Base-by-base conservation (phyloP, 2,113 vertebrate genomes). In the Tympanuchus pallidicinctus region DNA sequence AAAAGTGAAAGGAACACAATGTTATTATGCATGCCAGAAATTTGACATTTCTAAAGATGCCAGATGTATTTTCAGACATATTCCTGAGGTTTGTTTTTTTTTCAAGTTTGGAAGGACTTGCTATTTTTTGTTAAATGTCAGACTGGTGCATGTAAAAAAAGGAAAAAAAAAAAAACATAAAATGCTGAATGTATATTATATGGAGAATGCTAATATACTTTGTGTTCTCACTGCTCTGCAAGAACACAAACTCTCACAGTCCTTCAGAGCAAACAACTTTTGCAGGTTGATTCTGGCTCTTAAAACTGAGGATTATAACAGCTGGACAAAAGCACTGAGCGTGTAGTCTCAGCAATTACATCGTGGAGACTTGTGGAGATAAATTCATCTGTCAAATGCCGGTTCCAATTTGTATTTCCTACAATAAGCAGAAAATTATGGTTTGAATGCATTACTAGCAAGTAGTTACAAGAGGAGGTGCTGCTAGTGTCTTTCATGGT, bases 1-100 rank as follows among this genome's bases (percentile, higher is more conserved):
- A 73, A 73, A 75, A 70, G 22, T 76, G n/a, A 95, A 95, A 97
- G 36, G 77, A 96, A 92, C 66, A 94, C 17, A 92, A 57, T 34
- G 38, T 75, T 24, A 13, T 47, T 10, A 52, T 38, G 94, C 42
- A 7, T 74, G 52, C 50, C 94, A 91, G 87, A 95, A 97, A 95
- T 85, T 1, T 95, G 91, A 96, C 85, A 94, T 95, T 96, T 97
- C 79, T 94, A 48, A 95, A 96, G 9, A 86, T 86, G 89, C 90
- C 95, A 97, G 94, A 66, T 81, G 61, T 34, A 82, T 36, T 92
- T 91, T 96, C 72, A 96, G 92, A 90, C 79, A 48, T 89, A 94
- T 80, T 88, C 82, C 60, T 93, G 56, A 95, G 27, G 52, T 54
- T 52, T 52, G 50, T 52, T 27, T 27, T 56, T 56, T 71, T 90